Base-by-base conservation (phyloP, 2,797 vertebrate genomes). In the Aselliscus stoliczkanus region DNA sequence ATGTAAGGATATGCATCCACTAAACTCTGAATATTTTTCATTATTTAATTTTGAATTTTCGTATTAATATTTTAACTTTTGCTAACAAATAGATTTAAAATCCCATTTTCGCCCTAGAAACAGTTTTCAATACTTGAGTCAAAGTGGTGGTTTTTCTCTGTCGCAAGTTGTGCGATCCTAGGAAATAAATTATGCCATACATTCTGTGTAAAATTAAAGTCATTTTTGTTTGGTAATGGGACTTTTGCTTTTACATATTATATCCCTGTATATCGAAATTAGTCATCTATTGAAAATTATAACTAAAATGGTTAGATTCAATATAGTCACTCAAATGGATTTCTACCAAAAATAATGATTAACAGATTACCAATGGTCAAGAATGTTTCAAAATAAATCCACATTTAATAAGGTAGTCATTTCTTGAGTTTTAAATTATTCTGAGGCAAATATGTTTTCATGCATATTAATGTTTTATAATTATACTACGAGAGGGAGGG, bases 131-230 rank as follows among this genome's bases (percentile, higher is more conserved):
- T 4, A 67, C 14, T 14, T 79, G 52, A 86, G 5, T 47, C 13
- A 86, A 65, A 47, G 56, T 72, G 54, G 37, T 52, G 31, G 90
- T 84, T 77, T 85, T 34, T 34, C 62, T 79, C 39, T 76, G 58
- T 21, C 15, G 92, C 31, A 65, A 42, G 58, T 86, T 70, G 8
- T 67, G n/a, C 11, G 56, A 29, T 67, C 70, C 5, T 85, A 62
- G 47, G 11, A 18, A 72, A 79, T 69, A 82, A 29, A 91, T 77
- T 84, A n/a, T 52, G 4, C 17, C 82, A 29, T 69, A 31, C 79
- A 54, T 80, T 62, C n/a, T 80, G 10, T n/a, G 54, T 90, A 94
- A 89, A 75, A 72, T 14, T 60, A 42, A 81, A 52, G 85, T 92
- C 13, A 20, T n/a, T 96, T 84, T 79, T 96, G 21, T 69, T 95